Evolutionary conservation across 1,140 invertebrate species (phyloP).

Genomic region (Drosophila insularis): DNA sequence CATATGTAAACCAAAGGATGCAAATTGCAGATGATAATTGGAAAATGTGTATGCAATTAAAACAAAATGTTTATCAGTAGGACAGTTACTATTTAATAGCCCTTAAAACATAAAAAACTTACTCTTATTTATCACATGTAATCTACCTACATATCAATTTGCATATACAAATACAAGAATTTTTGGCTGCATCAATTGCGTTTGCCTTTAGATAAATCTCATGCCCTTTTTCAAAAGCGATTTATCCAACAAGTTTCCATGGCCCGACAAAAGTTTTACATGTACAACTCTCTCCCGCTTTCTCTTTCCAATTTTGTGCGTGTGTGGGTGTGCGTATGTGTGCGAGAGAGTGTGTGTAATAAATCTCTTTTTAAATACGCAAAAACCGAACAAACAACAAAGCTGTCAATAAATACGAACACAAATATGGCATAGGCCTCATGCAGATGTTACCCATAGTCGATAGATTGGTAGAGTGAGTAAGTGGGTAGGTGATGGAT

Average conservation of each 20-base stretch:
- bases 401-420: slow-evolving; percentile 70
- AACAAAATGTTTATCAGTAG: background rate
- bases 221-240: slow-evolving; percentile 4
- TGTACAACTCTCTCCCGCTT: slow-evolving; percentile 13
- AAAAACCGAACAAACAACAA: slow-evolving; percentile 68
- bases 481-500: slow-evolving; percentile 21
- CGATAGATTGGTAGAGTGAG: slow-evolving; percentile 23
- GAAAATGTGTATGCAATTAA: too few species aligned
- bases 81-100: background rate
- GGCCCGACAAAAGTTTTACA: slow-evolving; percentile 29
- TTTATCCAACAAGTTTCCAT: slow-evolving; percentile 65
- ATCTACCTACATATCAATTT: slow-evolving; percentile 72
- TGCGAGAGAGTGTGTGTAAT: slow-evolving; percentile 44
- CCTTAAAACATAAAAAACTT: background rate
- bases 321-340: background rate
- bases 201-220: slow-evolving; percentile 30
- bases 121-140: slow-evolving; percentile 56
- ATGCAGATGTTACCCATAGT: slow-evolving; percentile 40
- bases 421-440: slow-evolving; percentile 35
- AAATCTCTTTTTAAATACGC: slow-evolving; percentile 79
- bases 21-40: too few species aligned
- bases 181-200: slow-evolving; percentile 66
- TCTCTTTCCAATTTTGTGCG: background rate
- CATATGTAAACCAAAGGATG: background rate
- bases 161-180: slow-evolving; percentile 42